Conservation (phyloP, 2,113 vertebrate species). For the Lynx canadensis region DNA sequence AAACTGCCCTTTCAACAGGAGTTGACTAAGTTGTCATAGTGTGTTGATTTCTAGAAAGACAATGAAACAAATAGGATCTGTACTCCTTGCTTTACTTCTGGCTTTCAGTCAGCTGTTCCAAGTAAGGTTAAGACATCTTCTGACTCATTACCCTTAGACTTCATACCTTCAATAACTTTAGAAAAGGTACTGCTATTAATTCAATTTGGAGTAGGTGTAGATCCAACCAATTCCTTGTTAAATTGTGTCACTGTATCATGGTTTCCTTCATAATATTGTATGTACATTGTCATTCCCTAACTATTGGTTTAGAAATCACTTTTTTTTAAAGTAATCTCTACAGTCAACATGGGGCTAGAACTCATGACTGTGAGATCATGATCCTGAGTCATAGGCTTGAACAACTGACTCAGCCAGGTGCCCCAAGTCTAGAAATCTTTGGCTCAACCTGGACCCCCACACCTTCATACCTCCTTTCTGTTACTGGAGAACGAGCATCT, state of each 20-base stretch:
- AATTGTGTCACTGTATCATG: background rate
- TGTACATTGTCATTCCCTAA: background rate
- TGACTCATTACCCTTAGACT: background rate
- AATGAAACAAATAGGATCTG: background rate
- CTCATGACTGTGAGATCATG: background rate
- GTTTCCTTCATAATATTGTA: background rate
- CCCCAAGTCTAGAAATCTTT: background rate
- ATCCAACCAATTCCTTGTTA: background rate
- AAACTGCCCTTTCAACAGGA: background rate
- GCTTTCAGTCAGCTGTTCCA: background rate
- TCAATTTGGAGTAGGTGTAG: background rate
- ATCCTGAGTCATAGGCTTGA: background rate
- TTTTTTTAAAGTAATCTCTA: background rate
- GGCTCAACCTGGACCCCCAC: background rate
- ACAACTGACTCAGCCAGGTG: background rate
- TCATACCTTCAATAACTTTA: background rate
- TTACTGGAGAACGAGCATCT: background rate
- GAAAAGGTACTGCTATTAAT: background rate
- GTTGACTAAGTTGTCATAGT: background rate
- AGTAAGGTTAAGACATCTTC: background rate
- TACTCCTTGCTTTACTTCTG: background rate
- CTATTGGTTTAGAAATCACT: background rate
- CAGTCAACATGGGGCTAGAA: background rate
- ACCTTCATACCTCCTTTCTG: too few species aligned
- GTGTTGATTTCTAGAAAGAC: background rate